These are phyloP conservation scores for Vespertilio murinus DNA, from an alignment of 2,797 vertebrate species.

Conservation along the genomic window DNA sequence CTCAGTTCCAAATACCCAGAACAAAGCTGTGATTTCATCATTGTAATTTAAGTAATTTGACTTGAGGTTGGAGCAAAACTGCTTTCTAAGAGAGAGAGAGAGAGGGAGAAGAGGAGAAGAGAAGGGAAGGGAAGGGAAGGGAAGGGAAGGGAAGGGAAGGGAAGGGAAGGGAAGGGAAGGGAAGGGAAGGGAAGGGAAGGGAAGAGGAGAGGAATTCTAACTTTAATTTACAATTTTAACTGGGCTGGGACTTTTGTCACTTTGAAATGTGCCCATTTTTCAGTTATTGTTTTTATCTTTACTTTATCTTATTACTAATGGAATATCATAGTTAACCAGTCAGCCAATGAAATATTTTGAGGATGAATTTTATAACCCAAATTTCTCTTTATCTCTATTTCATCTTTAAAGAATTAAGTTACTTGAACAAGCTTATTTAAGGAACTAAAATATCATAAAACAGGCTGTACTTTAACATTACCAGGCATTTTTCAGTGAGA, in stretches of 20 bases:
- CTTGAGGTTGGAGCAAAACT: not conserved
- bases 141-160: too few relatives aligned
- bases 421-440: slow-evolving; percentile 12
- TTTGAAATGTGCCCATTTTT: slow-evolving; percentile 4
- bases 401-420: not conserved
- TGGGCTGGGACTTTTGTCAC: not conserved
- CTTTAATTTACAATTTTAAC: slow-evolving; percentile 31
- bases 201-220: not conserved
- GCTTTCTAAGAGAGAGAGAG: not conserved
- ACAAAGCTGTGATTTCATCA: not conserved
- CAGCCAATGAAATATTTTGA: not conserved
- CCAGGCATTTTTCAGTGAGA: not conserved
- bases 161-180: too few relatives aligned
- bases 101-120: not conserved
- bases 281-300: slow-evolving; percentile 27
- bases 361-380: not conserved
- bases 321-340: not conserved
- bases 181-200: not conserved
- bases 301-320: not conserved
- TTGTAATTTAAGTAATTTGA: slow-evolving; percentile 28
- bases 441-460: not conserved
- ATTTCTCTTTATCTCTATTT: slow-evolving; percentile 23
- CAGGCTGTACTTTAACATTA: not conserved
- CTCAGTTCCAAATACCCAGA: not conserved
- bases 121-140: too few relatives aligned